Evolutionary conservation across 2,113 vertebrate species (phyloP), one percentile per base, ranked within the genome.

Genomic region (Coturnix japonica): DNA sequence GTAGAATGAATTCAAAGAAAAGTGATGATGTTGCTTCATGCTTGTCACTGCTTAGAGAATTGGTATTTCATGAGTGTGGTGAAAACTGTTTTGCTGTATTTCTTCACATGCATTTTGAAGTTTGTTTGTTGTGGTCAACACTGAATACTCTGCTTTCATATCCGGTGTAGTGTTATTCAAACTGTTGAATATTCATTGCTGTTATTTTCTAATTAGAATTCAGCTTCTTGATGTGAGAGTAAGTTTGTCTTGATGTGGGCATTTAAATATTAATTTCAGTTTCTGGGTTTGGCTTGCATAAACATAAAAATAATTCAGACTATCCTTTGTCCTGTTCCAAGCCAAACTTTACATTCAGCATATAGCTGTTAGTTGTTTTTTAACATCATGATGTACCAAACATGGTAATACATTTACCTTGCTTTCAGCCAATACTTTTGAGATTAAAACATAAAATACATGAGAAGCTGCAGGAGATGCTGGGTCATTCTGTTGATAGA

Each of bases 361-460:
- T 5, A 5, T 12, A 9, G 71, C 28, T 76, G 66, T 91, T 59
- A 70, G 64, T 75, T 37, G n/a, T 37, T 7, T 37, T 37, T 37
- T 53, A 53, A 53, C 25, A 49, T 16, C 14, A 16, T 15, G 26
- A 16, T 28, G 16, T 53, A 26, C 14, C 26, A 53, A 53, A 53
- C 5, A 8, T 53, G 25, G 25, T 54, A 25, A n/a, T 19, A 1
- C 35, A 8, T 26, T 41, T 63, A 16, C 20, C 26, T 74, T 0
- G 0, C 54, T 80, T 22, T 31, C 73, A 47, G 31, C 22, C 47
- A 35, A 2, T 64, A 30, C 18, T 16, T 86, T 84, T 86, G 26
- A 81, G 43, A 69, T 26, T 77, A 60, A 74, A 74, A 81, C 3
- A 15, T 43, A 35, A 75, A 60, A 28, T 6, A 69, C 18, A 25